Percentiles rank a stretch among this genome's conserved stretches.
phyloP scores from a whole-genome alignment of 2,888 invertebrate species.

The Drosophila barbarae region DNA sequence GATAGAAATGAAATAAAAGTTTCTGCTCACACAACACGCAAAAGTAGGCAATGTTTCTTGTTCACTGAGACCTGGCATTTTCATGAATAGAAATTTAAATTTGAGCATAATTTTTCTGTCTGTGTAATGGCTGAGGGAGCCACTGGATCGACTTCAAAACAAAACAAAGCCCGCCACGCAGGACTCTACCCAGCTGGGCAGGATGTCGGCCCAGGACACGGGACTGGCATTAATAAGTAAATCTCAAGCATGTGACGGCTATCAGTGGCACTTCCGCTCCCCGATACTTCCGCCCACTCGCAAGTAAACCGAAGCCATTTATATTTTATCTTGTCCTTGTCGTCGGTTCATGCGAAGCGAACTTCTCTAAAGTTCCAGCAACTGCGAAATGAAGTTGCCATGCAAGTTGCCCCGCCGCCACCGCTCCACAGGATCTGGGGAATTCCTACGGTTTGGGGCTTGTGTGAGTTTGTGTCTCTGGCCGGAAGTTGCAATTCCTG shows the following conservation, averaged over 20 bases:
- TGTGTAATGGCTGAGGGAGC: constrained; percentile 9
- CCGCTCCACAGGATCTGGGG: constrained; percentile 20
- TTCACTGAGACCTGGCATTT: not conserved
- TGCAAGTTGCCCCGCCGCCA: constrained; percentile 22
- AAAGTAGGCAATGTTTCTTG: not conserved
- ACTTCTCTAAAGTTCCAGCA: constrained; percentile 64
- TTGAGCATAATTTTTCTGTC: not conserved
- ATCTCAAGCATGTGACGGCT: constrained; percentile 73
- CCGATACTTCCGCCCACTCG: constrained; percentile 27
- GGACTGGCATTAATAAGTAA: constrained; percentile 70
- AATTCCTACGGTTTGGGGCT: constrained; percentile 12
- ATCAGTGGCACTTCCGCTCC: constrained; percentile 65
- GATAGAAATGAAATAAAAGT: not conserved
- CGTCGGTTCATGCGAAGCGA: constrained; percentile 36
- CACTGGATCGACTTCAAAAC: constrained; percentile 51
- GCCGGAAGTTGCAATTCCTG: constrained; percentile 68
- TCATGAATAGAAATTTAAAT: not conserved
- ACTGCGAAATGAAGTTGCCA: constrained; percentile 47
- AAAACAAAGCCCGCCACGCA: constrained; percentile 51
- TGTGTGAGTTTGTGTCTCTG: constrained; percentile 41
- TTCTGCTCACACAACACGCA: not conserved
- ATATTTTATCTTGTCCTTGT: constrained; percentile 69
- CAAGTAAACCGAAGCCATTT: constrained; percentile 62
- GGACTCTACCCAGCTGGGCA: constrained; percentile 29
- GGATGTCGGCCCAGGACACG: constrained; percentile 58